Conservation (phyloP, 2,797 vertebrate genomes). For the Ptychadena robeensis region DNA sequence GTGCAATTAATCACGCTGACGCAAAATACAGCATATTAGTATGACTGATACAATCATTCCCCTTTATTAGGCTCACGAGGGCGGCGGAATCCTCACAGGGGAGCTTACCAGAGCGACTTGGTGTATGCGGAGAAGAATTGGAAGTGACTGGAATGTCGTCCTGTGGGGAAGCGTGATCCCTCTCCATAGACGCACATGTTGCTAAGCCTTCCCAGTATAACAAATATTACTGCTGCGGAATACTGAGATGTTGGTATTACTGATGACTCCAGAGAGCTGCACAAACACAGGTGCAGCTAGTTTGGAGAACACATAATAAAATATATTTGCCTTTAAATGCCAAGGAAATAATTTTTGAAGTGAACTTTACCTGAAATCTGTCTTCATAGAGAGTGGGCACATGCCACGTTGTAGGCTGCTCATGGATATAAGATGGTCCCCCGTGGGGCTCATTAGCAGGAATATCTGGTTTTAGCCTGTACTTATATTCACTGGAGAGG, state of each 20-base stretch:
- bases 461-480: no score
- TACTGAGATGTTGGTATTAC: background rate
- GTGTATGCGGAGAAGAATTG: background rate
- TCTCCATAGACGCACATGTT: background rate
- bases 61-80: conserved; percentile 66
- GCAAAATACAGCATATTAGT: conserved; percentile 65
- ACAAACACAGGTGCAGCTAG: background rate
- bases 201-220: background rate
- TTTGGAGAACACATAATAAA: background rate
- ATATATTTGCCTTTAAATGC: no score
- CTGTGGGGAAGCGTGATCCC: background rate
- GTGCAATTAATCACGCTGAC: conserved; percentile 66
- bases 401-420: no score
- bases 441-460: no score
- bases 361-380: no score
- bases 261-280: background rate
- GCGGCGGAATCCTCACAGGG: conserved; percentile 58
- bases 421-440: no score
- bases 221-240: background rate
- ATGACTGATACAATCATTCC: conserved; percentile 69
- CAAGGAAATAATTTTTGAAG: background rate
- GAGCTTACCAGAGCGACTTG: background rate
- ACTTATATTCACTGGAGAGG: no score
- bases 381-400: no score
- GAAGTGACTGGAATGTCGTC: background rate